Percentiles rank a stretch among this genome's conserved stretches.
Conservation (phyloP, 2,888 invertebrate species). For the Beris morrisii region DNA sequence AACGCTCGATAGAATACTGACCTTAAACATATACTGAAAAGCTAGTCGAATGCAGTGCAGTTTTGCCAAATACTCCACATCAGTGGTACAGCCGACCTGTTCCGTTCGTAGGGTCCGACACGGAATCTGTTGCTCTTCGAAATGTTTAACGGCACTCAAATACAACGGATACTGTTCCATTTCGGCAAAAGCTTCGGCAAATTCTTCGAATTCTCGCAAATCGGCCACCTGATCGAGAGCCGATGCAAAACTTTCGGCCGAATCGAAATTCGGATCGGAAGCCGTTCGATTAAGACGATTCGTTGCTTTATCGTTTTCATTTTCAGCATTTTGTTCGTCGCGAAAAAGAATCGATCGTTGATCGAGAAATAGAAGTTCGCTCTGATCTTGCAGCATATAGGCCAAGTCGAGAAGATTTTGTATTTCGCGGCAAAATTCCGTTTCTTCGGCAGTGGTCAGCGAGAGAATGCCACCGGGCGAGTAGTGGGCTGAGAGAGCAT, state of each 20-base stretch:
- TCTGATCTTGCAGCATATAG: conserved; percentile 81
- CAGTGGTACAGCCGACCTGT: conserved; percentile 82
- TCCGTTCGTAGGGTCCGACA: conserved; percentile 78
- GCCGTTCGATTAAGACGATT: conserved; percentile 50
- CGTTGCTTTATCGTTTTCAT: conserved; percentile 46
- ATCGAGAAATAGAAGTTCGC: conserved; percentile 84
- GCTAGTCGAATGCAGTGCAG: conserved; percentile 90
- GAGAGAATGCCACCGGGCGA: conserved; percentile 58
- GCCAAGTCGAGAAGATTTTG: conserved; percentile 81
- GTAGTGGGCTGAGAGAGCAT: conserved; percentile 81
- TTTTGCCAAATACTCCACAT: conserved; percentile 94
- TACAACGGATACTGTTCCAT: conserved; percentile 82
- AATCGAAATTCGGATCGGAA: conserved; percentile 71
- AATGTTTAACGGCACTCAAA: conserved; percentile 79
- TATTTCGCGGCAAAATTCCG: conserved; percentile 80
- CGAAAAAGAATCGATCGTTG: conserved; percentile 85
- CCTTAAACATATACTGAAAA: conserved; percentile 76
- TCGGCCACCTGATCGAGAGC: conserved; percentile 92
- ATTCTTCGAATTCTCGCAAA: conserved; percentile 85
- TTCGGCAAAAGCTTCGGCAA: conserved; percentile 73
- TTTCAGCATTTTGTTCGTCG: conserved; percentile 65
- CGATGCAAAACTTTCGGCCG: conserved; percentile 94
- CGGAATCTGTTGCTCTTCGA: conserved; percentile 62
- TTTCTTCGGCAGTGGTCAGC: conserved; percentile 80
- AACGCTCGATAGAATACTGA: conserved; percentile 40